Evolutionary conservation across 2,797 vertebrate genomes (phyloP), one percentile per base, ranked within the genome.

Genomic region (Tokudaia tokunoshimensis): DNA sequence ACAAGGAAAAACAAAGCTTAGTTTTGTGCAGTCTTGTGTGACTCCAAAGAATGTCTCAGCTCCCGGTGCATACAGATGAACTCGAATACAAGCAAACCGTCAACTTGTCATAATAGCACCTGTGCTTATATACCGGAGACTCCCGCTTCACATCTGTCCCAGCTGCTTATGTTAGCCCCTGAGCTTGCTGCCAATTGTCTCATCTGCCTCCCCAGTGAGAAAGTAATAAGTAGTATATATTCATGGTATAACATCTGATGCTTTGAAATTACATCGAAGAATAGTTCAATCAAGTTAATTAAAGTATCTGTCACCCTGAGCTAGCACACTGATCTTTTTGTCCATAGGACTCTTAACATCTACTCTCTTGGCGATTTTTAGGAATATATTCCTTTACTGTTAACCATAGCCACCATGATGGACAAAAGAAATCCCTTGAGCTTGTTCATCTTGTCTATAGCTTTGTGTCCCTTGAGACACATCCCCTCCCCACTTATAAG

Each of bases 141-240:
- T 50, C 15, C 6, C 15, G 22, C 29, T 24, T 22, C n/a, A 1
- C n/a, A 70, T 82, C 50, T 4, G 1, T 11, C 67, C 59, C n/a
- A 24, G 47, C 13, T 41, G 12, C 34, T 91, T 8, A 29, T 61
- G 19, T 52, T 76, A n/a, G 76, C 44, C 29, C 10, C 59, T 61
- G 8, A 47, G 80, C 41, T 34, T 34, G 26, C 47, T 37, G 13
- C 37, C 24, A 52, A 2, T 34, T 6, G 9, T 52, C 50, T 59
- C 0, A 0, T 34, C 26, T 29, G 7, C 37, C 22, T 84, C 9
- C 57, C 13, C 3, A 1, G 3, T 6, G 5, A 70, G 31, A 37
- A 81, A 52, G 50, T 31, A 76, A 93, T 4, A 15, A 13, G 3
- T 29, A 10, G 15, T 50, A 10, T 41, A 26, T 63, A 12, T 52